Conservation (phyloP, 2,113 vertebrate species). For the Penelope pileata region DNA sequence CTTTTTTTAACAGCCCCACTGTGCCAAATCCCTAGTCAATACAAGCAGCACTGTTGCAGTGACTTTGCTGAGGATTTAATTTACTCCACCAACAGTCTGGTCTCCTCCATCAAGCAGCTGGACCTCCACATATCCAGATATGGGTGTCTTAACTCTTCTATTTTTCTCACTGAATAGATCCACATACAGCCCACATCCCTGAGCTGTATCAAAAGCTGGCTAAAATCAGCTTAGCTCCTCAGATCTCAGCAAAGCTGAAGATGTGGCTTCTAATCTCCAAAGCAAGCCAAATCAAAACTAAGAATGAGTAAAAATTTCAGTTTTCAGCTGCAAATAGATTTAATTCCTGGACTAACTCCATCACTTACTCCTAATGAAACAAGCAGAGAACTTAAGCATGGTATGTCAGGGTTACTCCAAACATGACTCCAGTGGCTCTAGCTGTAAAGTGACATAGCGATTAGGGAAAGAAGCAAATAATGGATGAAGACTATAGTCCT, state of each 20-base stretch:
- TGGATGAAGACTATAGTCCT: neutral
- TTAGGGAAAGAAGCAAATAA: neutral
- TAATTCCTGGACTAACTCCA: neutral
- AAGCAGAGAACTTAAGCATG: neutral
- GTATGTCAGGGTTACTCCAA: neutral
- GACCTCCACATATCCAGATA: neutral
- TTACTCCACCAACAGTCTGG: neutral
- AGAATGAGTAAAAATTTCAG: neutral
- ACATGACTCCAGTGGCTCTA: neutral
- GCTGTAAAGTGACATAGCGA: neutral
- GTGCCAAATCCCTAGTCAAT: neutral
- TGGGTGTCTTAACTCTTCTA: neutral
- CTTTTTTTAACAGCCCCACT: neutral
- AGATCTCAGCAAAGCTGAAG: neutral
- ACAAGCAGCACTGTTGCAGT: accelerated
- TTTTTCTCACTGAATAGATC: neutral
- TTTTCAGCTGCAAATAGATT: neutral
- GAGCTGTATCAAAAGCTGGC: neutral
- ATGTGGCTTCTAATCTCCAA: neutral
- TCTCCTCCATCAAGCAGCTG: neutral
- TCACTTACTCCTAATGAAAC: neutral
- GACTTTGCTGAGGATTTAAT: accelerated
- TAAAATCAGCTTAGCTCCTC: neutral
- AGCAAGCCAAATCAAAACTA: neutral
- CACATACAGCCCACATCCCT: neutral